phyloP scores from a whole-genome alignment of 2,888 invertebrate genomes.

The Aquatica leii region DNA sequence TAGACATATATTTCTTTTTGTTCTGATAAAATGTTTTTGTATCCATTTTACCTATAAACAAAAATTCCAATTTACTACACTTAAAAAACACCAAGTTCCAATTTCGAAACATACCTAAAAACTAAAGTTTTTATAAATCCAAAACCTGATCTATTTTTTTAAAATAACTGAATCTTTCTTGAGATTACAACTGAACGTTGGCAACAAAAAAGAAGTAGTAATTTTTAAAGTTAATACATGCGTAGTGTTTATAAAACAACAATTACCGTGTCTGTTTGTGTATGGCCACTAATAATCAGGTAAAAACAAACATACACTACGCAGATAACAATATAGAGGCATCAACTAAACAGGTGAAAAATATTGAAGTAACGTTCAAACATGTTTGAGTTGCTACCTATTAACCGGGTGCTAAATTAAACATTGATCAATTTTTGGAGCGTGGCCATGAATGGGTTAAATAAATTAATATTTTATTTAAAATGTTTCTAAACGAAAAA shows the following conservation, averaged over 20 bases:
- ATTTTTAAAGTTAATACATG: background rate
- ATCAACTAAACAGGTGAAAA: too few relatives aligned
- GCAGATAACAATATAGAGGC: too few relatives aligned
- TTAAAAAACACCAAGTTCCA: background rate
- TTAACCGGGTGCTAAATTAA: too few relatives aligned
- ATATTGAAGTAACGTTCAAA: too few relatives aligned
- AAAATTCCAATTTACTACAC: background rate
- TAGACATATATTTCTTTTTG: background rate
- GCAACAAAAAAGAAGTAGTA: background rate
- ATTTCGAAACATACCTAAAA: background rate
- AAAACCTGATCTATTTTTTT: background rate
- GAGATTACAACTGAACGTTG: background rate
- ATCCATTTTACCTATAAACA: slow-evolving; percentile 3
- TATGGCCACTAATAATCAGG: too few relatives aligned
- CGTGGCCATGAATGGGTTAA: too few relatives aligned
- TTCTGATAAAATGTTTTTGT: background rate
- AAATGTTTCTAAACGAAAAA: too few relatives aligned
- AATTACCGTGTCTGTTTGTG: too few relatives aligned
- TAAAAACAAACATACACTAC: too few relatives aligned
- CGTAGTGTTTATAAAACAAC: background rate
- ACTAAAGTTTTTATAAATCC: background rate
- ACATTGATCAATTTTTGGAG: too few relatives aligned
- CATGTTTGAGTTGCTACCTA: too few relatives aligned
- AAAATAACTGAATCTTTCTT: background rate
- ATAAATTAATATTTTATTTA: too few relatives aligned